Conservation (phyloP, 2,113 vertebrate genomes). For the Macaca mulatta region DNA sequence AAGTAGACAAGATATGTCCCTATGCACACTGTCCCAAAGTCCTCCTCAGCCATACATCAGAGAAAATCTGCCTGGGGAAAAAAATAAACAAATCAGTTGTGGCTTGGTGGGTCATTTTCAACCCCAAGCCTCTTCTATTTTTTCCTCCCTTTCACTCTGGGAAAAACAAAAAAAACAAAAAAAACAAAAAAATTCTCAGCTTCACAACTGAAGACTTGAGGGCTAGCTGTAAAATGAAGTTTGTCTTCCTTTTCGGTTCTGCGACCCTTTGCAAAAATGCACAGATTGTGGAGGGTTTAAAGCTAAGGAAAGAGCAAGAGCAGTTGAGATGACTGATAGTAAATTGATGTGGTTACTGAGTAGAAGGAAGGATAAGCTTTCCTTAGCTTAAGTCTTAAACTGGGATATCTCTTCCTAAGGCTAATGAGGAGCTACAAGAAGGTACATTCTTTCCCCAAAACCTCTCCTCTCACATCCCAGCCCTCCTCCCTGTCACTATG, state of each 20-base stretch:
- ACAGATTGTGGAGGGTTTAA: background rate
- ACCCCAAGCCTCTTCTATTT: background rate
- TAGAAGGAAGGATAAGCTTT: background rate
- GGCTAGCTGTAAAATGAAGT: background rate
- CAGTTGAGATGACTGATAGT: background rate
- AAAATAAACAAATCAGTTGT: background rate
- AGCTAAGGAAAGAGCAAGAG: background rate
- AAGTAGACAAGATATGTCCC: background rate
- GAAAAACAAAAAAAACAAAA: background rate
- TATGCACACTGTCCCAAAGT: background rate
- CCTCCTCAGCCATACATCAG: background rate
- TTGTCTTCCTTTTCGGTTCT: background rate
- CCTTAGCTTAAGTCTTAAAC: background rate
- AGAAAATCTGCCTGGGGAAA: background rate
- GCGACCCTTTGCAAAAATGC: background rate
- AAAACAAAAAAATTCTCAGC: background rate
- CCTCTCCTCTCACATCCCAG: background rate
- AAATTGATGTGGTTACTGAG: background rate
- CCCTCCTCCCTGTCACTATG: fast-evolving
- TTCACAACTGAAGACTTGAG: background rate
- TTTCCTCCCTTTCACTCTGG: background rate
- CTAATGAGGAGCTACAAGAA: background rate
- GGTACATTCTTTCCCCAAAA: background rate
- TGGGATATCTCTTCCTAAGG: background rate
- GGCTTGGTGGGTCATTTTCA: background rate